Evolutionary conservation across 2,797 vertebrate species (phyloP).

Genomic region (Chloroceryle amazona): DNA sequence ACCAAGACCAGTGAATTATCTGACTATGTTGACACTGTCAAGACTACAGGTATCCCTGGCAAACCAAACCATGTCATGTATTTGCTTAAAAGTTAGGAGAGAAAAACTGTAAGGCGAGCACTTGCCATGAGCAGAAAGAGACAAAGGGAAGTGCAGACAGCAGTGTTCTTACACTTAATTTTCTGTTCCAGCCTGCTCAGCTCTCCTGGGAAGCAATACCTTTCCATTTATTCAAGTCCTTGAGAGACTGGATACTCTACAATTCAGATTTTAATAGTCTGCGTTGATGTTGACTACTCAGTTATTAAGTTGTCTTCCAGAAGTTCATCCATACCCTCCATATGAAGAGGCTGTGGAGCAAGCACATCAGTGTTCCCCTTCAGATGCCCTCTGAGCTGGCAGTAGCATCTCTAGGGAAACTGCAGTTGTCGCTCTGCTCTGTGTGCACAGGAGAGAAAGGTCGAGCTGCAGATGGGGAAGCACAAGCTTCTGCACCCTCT

Average conservation of each 20-base stretch:
- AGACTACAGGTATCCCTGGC: background rate
- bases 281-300: constrained; percentile 6
- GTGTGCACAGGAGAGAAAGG: background rate
- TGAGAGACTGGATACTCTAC: constrained; percentile 19
- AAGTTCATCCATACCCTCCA: constrained; percentile 23
- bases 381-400: background rate
- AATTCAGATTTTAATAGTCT: constrained; percentile 45
- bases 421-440: background rate
- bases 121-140: background rate
- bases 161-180: constrained; percentile 11
- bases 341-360: background rate
- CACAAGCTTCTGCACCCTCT: background rate
- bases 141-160: background rate
- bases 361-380: background rate
- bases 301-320: constrained; percentile 63
- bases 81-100: background rate
- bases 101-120: background rate
- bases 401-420: background rate
- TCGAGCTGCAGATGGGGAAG: background rate
- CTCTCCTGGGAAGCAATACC: background rate
- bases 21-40: background rate
- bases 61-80: background rate
- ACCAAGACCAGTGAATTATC: background rate
- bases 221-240: constrained; percentile 41
- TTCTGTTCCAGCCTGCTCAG: constrained; percentile 4